These are phyloP conservation scores for Pyrrhosoma nymphula DNA, from an alignment of 2,888 invertebrate genomes.

Conservation along the genomic window DNA sequence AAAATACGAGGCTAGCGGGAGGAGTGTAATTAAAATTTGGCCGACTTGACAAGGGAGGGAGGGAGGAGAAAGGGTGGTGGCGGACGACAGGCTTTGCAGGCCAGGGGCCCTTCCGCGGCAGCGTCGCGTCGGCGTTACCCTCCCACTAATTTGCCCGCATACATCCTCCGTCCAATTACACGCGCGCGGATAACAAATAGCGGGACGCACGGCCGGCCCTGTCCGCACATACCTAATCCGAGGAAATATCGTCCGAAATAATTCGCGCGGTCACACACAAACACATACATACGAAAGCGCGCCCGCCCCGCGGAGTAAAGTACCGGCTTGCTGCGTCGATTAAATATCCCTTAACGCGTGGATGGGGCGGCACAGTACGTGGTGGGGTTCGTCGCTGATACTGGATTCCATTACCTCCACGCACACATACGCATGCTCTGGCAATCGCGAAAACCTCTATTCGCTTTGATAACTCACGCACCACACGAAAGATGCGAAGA, in stretches of 20 bases:
- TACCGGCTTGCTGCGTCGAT: neutral
- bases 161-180: constrained; percentile 50
- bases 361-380: neutral
- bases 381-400: neutral
- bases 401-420: neutral
- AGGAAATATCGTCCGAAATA: constrained; percentile 38
- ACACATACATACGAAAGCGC: too few species aligned
- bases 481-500: neutral
- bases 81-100: neutral
- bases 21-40: constrained; percentile 58
- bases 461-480: neutral
- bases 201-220: neutral
- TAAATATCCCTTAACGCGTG: neutral
- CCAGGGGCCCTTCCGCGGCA: neutral
- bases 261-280: neutral
- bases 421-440: neutral
- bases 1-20: constrained; percentile 44
- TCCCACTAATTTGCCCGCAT: constrained; percentile 53
- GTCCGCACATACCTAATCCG: constrained; percentile 40
- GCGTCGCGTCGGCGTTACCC: neutral
- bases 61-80: neutral
- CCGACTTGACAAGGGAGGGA: constrained; percentile 35
- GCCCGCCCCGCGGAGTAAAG: neutral
- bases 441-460: neutral
- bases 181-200: constrained; percentile 52